Base-by-base conservation (phyloP, 2,888 invertebrate species). In the Hemicrepidius hirtus region DNA sequence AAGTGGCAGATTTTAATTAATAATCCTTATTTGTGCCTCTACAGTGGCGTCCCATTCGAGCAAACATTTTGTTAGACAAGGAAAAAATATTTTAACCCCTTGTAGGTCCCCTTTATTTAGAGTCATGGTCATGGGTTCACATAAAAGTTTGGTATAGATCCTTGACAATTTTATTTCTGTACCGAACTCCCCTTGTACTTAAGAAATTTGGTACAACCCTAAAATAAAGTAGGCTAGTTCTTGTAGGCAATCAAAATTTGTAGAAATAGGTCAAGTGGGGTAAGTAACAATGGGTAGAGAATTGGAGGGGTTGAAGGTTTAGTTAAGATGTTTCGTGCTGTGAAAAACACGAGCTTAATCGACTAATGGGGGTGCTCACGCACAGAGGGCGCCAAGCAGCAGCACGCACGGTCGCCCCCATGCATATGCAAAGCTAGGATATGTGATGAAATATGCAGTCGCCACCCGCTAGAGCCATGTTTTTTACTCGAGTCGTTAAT, bases 361-460 rank as follows among this genome's bases (percentile, higher is more conserved):
- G 41, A 20, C 32, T 53, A 50, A 73, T 69, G 49, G 57, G 3
- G 13, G 28, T 13, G 40, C 35, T 57, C 65, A 59, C 64, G 65
- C 68, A 68, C 32, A 68, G 35, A 63, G 46, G 64, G 65, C 59
- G 57, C 59, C 65, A 53, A 57, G 24, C 24, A n/a, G 18, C 24
- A 57, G 35, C 68, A 65, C 40, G 60, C 68, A 65, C 57, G 57
- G 59, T 24, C 65, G 28, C 69, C 65, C n/a, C 73, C 41, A 62
- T 70, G 70, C 69, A 70, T 73, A 73, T 73, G 73, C 73, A 73
- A 70, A 73, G 66, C 41, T 69, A 24, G 70, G 55, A 73, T 70
- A 70, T 70, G 66, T 67, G 66, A 73, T 73, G 60, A 73, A 73
- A 73, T 73, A 73, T 73, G 70, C 67, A 73, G 65, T 70, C 66